These are phyloP conservation scores for Eleginops maclovinus DNA, from an alignment of 2,113 vertebrate species.

Conservation along the genomic window DNA sequence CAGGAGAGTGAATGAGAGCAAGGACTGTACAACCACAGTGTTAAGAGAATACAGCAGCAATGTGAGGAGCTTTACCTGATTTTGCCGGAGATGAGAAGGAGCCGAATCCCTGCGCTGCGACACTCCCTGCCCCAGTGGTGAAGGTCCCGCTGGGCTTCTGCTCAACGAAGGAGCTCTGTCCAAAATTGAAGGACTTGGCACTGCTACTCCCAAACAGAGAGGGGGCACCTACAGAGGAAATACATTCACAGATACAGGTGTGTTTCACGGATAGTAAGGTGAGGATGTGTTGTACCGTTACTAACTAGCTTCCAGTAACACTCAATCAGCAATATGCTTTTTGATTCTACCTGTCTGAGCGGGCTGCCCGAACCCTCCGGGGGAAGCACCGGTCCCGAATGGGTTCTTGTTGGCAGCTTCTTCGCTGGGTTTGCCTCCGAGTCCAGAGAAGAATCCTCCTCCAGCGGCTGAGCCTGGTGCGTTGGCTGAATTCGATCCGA, in stretches of 20 bases:
- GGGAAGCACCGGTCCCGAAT: conserved; percentile 84
- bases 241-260: neutral
- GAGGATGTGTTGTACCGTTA: neutral
- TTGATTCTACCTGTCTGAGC: conserved; percentile 72
- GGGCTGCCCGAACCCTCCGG: conserved; percentile 83
- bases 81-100: conserved; percentile 90
- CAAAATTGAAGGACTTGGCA: conserved; percentile 91
- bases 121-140: conserved; percentile 89
- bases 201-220: conserved; percentile 92
- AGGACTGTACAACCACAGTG: neutral
- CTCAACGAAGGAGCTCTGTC: conserved; percentile 88
- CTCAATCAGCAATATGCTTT: neutral
- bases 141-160: conserved; percentile 93
- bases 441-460: conserved; percentile 94
- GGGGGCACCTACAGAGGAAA: conserved; percentile 79
- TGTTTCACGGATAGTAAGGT: neutral
- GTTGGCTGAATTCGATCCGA: conserved; percentile 84
- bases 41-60: neutral
- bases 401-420: conserved; percentile 98
- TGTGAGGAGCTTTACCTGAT: conserved; percentile 82
- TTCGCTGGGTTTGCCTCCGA: conserved; percentile 97
- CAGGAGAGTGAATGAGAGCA: neutral
- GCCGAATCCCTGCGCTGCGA: conserved; percentile 95
- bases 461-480: conserved; percentile 64
- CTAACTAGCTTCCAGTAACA: neutral